Evolutionary conservation across 2,797 vertebrate genomes (phyloP).

Genomic region (Remorina albescens): DNA sequence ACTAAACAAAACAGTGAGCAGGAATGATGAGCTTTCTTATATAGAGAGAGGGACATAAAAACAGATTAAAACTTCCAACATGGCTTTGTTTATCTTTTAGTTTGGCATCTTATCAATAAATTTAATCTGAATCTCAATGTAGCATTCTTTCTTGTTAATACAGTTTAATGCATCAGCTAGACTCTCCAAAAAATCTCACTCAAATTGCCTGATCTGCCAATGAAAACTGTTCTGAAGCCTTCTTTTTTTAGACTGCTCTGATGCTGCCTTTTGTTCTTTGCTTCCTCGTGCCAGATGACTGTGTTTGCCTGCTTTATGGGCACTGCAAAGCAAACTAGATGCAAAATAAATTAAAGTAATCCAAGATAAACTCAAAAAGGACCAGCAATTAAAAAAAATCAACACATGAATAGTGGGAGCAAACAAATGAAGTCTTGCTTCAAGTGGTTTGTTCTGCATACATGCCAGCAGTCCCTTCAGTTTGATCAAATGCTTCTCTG

Average conservation of each 20-base stretch:
- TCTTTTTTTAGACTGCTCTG: background rate
- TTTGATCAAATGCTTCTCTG: background rate
- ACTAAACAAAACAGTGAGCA: conserved; percentile 56
- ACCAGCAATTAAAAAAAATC: no score
- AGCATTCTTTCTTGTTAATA: background rate
- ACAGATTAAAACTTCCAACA: background rate
- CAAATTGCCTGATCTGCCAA: background rate
- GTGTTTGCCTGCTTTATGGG: conserved; percentile 21
- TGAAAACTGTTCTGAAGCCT: background rate
- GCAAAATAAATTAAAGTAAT: conserved; percentile 44
- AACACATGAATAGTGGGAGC: conserved; percentile 23
- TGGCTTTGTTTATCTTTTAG: background rate
- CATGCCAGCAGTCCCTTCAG: background rate
- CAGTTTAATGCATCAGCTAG: background rate
- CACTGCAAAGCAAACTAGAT: conserved; percentile 22
- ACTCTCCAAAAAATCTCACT: background rate
- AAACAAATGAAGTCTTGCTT: conserved; percentile 39
- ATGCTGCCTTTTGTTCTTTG: background rate
- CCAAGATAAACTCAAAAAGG: conserved; percentile 1
- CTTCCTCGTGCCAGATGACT: conserved; percentile 18
- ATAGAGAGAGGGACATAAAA: conserved; percentile 9
- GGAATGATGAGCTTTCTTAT: conserved; percentile 30
- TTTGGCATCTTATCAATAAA: conserved; percentile 6
- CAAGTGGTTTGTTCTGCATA: background rate
- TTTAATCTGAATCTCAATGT: background rate